phyloP scores from a whole-genome alignment of 2,888 invertebrate genomes.

The Himalopsyche tibetana region DNA sequence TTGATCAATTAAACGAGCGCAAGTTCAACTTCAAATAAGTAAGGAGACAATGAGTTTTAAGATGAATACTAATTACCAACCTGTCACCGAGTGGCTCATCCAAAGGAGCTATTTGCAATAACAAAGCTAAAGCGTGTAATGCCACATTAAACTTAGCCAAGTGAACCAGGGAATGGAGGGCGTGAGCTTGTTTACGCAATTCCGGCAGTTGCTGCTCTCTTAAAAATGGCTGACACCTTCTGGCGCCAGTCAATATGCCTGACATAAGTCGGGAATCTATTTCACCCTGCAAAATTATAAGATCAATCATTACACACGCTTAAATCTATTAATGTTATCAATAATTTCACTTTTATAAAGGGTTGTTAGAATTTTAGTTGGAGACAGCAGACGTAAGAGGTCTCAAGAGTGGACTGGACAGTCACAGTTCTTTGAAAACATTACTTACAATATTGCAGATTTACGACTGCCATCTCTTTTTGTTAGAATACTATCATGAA shows the following conservation, averaged over 20 bases:
- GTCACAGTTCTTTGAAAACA: too few relatives aligned
- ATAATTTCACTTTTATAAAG: too few relatives aligned
- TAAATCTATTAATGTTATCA: too few relatives aligned
- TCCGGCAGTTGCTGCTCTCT: constrained; percentile 77
- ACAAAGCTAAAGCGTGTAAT: constrained; percentile 76
- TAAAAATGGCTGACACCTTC: constrained; percentile 89
- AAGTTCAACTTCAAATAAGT: constrained; percentile 48
- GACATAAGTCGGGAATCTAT: constrained; percentile 88
- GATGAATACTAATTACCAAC: constrained; percentile 41
- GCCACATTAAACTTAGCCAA: constrained; percentile 80
- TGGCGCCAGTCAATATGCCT: constrained; percentile 87
- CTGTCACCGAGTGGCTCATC: constrained; percentile 56
- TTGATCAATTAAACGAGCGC: too few relatives aligned
- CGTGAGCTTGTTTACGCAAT: constrained; percentile 81
- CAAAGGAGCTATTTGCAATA: constrained; percentile 73
- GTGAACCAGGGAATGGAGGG: constrained; percentile 86
- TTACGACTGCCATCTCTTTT: too few relatives aligned
- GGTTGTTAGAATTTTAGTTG: too few relatives aligned
- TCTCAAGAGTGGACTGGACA: too few relatives aligned
- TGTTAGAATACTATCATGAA: too few relatives aligned
- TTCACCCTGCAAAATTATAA: constrained; percentile 76
- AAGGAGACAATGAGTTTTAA: constrained; percentile 13
- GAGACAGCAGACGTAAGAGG: too few relatives aligned
- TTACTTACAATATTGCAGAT: too few relatives aligned
- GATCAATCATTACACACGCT: too few relatives aligned